A percentile compares a stretch with the other conserved stretches of the same genome.
These are phyloP conservation scores for Coelinius sp. DNA, from an alignment of 2,888 invertebrate genomes.

Conservation along the genomic window DNA sequence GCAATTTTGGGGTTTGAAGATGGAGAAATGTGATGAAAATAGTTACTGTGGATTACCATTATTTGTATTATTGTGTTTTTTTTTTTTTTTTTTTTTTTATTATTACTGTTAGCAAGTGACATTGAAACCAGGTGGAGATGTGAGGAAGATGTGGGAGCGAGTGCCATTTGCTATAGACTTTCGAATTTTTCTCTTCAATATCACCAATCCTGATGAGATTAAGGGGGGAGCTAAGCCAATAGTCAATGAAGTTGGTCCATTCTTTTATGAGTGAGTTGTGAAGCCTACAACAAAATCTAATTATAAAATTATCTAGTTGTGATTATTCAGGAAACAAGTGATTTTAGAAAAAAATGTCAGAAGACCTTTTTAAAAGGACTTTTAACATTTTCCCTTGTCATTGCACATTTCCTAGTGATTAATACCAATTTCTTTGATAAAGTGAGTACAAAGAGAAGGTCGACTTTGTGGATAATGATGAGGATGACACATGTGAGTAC, in stretches of 20 bases:
- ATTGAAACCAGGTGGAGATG: slow-evolving; percentile 80
- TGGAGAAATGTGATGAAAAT: no score
- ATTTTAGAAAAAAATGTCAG: no score
- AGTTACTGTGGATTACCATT: no score
- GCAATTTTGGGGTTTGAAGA: no score
- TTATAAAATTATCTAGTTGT: no score
- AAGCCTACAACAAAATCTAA: not conserved
- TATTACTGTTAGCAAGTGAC: slow-evolving; percentile 78
- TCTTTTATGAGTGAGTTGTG: slow-evolving; percentile 83
- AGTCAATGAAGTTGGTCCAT: slow-evolving; percentile 86
- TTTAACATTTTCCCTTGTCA: no score
- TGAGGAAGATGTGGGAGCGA: slow-evolving; percentile 83
- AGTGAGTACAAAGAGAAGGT: slow-evolving; percentile 90
- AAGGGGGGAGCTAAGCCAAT: slow-evolving; percentile 80
- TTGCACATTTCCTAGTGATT: no score
- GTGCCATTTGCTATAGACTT: slow-evolving; percentile 85
- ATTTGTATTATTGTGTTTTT: no score
- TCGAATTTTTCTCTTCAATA: slow-evolving; percentile 85
- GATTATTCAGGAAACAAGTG: no score
- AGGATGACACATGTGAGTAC: slow-evolving; percentile 82
- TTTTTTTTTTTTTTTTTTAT: slow-evolving; percentile 40
- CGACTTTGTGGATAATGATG: slow-evolving; percentile 80
- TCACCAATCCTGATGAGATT: slow-evolving; percentile 84
- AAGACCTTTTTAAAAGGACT: no score
- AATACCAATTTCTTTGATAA: slow-evolving; percentile 39